phyloP scores from a whole-genome alignment of 2,797 vertebrate genomes.

The Amblyraja radiata region DNA sequence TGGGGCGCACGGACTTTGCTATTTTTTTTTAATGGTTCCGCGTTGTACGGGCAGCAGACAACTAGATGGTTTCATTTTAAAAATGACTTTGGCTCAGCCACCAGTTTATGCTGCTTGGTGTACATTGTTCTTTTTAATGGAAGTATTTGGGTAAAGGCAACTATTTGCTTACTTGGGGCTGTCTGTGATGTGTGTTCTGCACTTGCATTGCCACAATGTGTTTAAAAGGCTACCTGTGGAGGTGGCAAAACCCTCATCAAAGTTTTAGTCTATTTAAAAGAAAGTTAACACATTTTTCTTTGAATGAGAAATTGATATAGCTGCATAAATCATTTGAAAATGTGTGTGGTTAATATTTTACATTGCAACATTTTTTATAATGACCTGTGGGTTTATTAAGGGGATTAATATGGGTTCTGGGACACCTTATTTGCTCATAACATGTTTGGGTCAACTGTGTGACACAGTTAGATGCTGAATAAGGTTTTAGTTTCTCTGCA shows the following conservation, averaged over 20 bases:
- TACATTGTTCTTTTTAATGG: not conserved
- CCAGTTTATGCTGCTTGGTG: not conserved
- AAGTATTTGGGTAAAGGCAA: not conserved
- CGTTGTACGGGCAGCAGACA: not conserved
- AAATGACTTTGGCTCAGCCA: not conserved
- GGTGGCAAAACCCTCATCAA: not conserved
- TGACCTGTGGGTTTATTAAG: not conserved
- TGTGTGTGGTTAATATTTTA: not conserved
- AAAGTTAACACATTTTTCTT: not conserved
- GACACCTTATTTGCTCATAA: not conserved
- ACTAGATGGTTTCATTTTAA: not conserved
- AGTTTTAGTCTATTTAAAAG: not conserved
- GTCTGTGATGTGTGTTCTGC: not conserved
- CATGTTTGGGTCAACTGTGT: not conserved
- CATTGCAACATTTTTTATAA: not conserved
- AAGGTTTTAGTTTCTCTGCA: not conserved
- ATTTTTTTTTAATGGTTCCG: not conserved
- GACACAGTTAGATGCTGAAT: not conserved
- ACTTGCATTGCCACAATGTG: not conserved
- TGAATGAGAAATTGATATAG: not conserved
- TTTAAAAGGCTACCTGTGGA: not conserved
- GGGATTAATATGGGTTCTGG: not conserved
- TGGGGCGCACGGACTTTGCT: not conserved
- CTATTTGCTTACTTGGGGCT: not conserved
- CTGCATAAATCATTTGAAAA: not conserved